Evolutionary conservation across 1,140 invertebrate genomes (phyloP).

Genomic region (Atta colombica): DNA sequence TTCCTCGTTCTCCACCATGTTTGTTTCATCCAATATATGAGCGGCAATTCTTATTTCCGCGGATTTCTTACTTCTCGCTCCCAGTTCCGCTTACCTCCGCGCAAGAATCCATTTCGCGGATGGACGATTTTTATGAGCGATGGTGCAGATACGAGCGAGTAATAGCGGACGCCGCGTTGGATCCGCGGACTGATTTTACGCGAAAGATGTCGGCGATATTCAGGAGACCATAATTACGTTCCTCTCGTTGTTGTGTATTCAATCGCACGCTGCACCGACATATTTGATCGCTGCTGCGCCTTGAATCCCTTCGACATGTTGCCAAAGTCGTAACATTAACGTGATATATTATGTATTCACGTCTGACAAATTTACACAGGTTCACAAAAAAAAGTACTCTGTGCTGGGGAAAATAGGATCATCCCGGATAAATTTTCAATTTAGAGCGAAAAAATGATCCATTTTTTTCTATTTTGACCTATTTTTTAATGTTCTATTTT

Average conservation of each 20-base stretch:
- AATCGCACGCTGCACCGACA: constrained; percentile 20
- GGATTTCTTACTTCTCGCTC: constrained; percentile 13
- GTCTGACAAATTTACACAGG: not conserved
- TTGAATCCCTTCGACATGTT: not conserved
- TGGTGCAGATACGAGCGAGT: constrained; percentile 55
- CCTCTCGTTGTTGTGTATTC: constrained; percentile 12
- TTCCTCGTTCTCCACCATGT: too few relatives aligned
- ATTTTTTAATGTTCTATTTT: too few relatives aligned
- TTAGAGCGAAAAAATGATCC: too few relatives aligned
- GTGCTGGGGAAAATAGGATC: too few relatives aligned
- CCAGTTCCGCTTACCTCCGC: constrained; percentile 29
- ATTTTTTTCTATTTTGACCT: too few relatives aligned
- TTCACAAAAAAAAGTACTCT: too few relatives aligned
- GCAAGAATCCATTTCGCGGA: constrained; percentile 73
- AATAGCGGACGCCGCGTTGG: constrained; percentile 41
- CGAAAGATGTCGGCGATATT: constrained; percentile 50
- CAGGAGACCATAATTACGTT: constrained; percentile 31
- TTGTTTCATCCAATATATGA: not conserved
- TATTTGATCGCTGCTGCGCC: not conserved
- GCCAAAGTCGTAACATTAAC: constrained; percentile 26
- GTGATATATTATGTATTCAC: not conserved
- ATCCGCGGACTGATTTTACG: constrained; percentile 51
- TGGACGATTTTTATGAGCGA: constrained; percentile 74
- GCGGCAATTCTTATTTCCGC: constrained; percentile 34
- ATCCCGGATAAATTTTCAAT: too few relatives aligned